Evolutionary conservation across 2,888 invertebrate species (phyloP).

Genomic region (Ptychoptera albimana): DNA sequence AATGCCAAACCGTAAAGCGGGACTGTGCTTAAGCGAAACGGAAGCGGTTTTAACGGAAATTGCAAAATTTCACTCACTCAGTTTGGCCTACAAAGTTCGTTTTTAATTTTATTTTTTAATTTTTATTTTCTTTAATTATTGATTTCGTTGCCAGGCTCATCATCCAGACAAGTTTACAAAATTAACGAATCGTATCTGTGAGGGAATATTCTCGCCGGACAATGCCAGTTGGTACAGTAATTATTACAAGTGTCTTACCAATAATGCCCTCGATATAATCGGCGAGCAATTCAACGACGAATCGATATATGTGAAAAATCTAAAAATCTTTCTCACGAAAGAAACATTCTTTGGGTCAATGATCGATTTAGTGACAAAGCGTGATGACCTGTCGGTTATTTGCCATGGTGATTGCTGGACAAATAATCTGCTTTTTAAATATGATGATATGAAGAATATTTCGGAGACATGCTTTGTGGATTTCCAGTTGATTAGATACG

Average conservation of each 20-base stretch:
- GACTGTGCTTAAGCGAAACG: constrained; percentile 43
- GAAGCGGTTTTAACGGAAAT: constrained; percentile 40
- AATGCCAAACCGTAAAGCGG: constrained; percentile 47
- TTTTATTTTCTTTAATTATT: too few relatives aligned
- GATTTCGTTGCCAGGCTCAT: constrained; percentile 30
- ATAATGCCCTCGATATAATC: constrained; percentile 50
- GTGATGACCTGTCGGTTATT: constrained; percentile 49
- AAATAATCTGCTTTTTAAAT: constrained; percentile 51
- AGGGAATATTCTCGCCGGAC: constrained; percentile 45
- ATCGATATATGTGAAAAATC: constrained; percentile 39
- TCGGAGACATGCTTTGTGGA: constrained; percentile 48
- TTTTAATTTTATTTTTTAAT: too few relatives aligned
- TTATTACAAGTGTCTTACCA: constrained; percentile 46
- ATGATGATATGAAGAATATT: constrained; percentile 34
- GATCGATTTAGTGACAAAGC: constrained; percentile 43
- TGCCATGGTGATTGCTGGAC: constrained; percentile 65
- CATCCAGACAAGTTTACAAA: constrained; percentile 39
- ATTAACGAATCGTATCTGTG: constrained; percentile 24
- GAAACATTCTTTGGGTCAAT: constrained; percentile 49
- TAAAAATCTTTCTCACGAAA: constrained; percentile 42
- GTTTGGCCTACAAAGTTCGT: constrained; percentile 36
- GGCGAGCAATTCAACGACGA: constrained; percentile 10
- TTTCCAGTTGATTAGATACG: constrained; percentile 53
- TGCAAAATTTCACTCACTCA: constrained; percentile 47
- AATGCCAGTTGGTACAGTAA: constrained; percentile 52